These are phyloP conservation scores for Nipponacmea schrenckii DNA, from an alignment of 2,888 invertebrate species.

Conservation along the genomic window DNA sequence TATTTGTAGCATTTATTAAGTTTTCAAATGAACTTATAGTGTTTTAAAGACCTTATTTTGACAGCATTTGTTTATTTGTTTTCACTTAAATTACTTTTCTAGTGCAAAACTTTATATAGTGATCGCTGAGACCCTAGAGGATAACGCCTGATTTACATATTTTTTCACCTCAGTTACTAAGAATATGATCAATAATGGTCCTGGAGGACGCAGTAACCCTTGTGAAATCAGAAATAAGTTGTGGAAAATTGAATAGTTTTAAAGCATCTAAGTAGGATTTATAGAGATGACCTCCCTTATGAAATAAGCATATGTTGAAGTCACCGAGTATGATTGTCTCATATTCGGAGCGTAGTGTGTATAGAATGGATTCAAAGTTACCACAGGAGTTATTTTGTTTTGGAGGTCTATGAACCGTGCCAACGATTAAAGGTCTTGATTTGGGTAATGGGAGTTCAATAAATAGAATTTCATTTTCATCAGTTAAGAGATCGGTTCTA, in stretches of 20 bases:
- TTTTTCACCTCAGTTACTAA: neutral
- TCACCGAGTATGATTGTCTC: neutral
- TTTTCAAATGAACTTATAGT: neutral
- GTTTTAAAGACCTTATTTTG: neutral
- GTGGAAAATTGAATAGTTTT: neutral
- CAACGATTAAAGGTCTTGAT: neutral
- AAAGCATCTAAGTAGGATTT: neutral
- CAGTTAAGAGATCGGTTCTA: constrained; percentile 12
- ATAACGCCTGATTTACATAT: neutral
- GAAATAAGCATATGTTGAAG: neutral
- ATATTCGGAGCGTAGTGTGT: neutral
- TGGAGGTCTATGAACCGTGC: neutral
- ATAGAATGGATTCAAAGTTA: neutral
- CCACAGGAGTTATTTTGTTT: neutral
- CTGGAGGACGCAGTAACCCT: neutral
- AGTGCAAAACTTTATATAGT: neutral
- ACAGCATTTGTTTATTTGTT: neutral
- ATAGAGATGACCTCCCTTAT: neutral
- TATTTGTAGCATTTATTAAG: neutral
- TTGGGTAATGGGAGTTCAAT: neutral
- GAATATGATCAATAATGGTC: neutral
- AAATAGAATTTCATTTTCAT: neutral
- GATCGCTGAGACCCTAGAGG: neutral
- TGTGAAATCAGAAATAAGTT: neutral
- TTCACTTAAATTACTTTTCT: neutral